Evolutionary conservation across 2,113 vertebrate genomes (phyloP), one percentile per base, ranked within the genome.

Genomic region (Talpa occidentalis): DNA sequence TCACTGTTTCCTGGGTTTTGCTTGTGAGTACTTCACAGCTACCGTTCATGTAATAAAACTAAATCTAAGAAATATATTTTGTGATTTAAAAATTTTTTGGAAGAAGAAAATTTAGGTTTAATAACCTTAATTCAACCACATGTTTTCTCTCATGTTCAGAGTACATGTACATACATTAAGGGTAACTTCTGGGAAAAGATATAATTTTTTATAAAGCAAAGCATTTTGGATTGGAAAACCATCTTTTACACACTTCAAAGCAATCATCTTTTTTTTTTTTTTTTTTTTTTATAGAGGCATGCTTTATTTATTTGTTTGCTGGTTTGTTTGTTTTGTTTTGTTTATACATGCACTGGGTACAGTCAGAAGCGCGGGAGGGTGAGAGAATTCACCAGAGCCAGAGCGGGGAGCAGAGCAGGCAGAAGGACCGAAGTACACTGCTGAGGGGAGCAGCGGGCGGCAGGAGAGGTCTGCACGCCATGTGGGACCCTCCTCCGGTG

Each of bases 131-230:
- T 37, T 62, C 37, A 89, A 59, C 24, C 24, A 49, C 21, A n/a
- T 60, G 28, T 69, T 85, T 21, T 30, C 54, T 93, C 9, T 60
- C 40, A 85, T n/a, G 81, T 84, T 92, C 69, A 87, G 28, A 76
- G 47, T 59, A 32, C 49, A 82, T 3, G 59, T 16, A 88, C 40
- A 80, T 0, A 54, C 22, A 14, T 40, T 60, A 78, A 40, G 30
- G 76, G 91, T 17, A 84, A 80, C 30, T 84, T 90, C 49, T 87
- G 28, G 69, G 80, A 85, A 79, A 87, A 91, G 26, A 60, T 35
- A 52, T 15, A 81, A 77, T 80, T 64, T 52, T 83, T 93, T 90
- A 24, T 40, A 90, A 90, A 90, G 69, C 64, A 83, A 92, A 90
- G 49, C 11, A 83, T 56, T 56, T 56, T 56, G 32, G 37, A 66